Percentiles rank a stretch among this genome's conserved stretches.
phyloP scores from a whole-genome alignment of 2,797 vertebrate genomes.

The Avahi laniger region DNA sequence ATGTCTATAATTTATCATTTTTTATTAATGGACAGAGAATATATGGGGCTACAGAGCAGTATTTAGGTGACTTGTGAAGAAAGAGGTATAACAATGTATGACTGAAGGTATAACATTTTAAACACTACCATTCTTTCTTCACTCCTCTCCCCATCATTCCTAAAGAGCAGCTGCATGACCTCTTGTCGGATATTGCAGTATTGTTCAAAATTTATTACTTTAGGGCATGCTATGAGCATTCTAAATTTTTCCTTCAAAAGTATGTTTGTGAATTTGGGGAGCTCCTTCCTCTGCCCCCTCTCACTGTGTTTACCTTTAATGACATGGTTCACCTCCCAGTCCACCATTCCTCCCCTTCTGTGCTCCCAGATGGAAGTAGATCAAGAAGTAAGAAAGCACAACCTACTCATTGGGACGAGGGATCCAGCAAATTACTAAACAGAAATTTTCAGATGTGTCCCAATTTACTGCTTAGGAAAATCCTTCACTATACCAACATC shows the following conservation, averaged over 20 bases:
- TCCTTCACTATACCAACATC: background rate
- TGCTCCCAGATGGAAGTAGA: background rate
- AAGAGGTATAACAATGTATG: background rate
- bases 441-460: background rate
- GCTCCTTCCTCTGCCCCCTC: background rate
- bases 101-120: background rate
- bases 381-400: background rate
- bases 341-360: background rate
- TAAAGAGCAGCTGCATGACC: background rate
- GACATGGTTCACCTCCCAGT: background rate
- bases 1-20: background rate
- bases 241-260: background rate
- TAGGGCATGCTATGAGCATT: background rate
- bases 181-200: background rate
- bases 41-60: background rate
- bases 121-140: rapidly evolving
- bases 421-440: background rate
- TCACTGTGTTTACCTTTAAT: background rate
- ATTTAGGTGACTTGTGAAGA: background rate
- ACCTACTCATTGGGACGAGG: background rate
- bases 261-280: background rate
- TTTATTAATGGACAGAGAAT: background rate
- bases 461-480: background rate
- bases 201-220: background rate
- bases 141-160: background rate